A percentile compares a stretch with the other conserved stretches of the same genome.
Conservation (phyloP, 2,113 vertebrate species). For the Gavialis gangeticus region DNA sequence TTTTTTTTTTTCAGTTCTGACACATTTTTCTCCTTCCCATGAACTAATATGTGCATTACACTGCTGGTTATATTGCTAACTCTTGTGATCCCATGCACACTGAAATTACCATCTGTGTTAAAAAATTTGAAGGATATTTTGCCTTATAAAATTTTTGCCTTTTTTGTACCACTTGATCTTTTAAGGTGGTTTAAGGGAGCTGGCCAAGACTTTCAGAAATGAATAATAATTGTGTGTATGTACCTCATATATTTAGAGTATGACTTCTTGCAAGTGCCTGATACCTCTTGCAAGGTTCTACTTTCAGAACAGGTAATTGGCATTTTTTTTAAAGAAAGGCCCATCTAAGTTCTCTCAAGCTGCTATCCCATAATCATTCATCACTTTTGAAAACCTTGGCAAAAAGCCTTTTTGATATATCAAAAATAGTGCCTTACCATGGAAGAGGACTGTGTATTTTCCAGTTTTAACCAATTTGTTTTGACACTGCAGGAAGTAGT, state of each 20-base stretch:
- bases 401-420: not conserved
- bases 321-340: not conserved
- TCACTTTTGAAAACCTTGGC: not conserved
- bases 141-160: not conserved
- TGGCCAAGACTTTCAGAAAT: not conserved
- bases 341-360: not conserved
- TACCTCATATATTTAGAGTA: not conserved
- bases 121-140: not conserved
- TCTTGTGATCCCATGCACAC: not conserved
- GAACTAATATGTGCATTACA: not conserved
- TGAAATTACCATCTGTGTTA: not conserved
- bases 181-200: not conserved
- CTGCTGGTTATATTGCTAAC: not conserved
- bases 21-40: not conserved
- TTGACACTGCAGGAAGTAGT: not conserved
- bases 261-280: not conserved
- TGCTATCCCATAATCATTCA: not conserved
- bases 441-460: not conserved
- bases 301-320: not conserved
- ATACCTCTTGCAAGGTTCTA: not conserved
- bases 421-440: not conserved
- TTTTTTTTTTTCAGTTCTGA: not conserved
- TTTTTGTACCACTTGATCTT: not conserved
- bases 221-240: not conserved
- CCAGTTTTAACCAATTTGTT: fast-evolving